Conservation (phyloP, 2,888 invertebrate genomes). For the Hypena proboscidalis region DNA sequence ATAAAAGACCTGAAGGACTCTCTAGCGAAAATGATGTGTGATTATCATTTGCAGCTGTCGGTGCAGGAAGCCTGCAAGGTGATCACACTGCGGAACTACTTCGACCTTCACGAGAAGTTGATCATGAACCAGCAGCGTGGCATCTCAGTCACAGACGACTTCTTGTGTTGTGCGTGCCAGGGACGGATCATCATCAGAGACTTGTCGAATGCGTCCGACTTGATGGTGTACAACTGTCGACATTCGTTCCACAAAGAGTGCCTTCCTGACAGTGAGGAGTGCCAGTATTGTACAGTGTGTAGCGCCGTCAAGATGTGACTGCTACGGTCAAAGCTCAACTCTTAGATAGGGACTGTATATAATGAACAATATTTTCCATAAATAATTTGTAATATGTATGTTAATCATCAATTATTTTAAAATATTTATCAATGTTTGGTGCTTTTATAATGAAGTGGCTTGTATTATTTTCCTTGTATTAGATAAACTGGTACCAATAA, state of each 20-base stretch:
- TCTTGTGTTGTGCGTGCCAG: slow-evolving; percentile 92
- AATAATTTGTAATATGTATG: slow-evolving; percentile 47
- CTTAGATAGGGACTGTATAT: slow-evolving; percentile 53
- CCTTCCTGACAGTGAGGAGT: slow-evolving; percentile 82
- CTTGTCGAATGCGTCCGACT: slow-evolving; percentile 87
- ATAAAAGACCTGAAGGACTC: slow-evolving; percentile 96
- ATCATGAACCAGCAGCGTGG: slow-evolving; percentile 92
- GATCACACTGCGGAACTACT: slow-evolving; percentile 96
- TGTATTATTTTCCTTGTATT: slow-evolving; percentile 56
- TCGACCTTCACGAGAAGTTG: slow-evolving; percentile 92
- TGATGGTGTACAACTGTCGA: slow-evolving; percentile 94
- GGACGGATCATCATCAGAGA: slow-evolving; percentile 91
- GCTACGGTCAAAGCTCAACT: slow-evolving; percentile 54
- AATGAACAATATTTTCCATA: slow-evolving; percentile 36
- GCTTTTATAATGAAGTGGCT: slow-evolving; percentile 71
- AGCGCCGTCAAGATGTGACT: slow-evolving; percentile 77
- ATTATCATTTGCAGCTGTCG: slow-evolving; percentile 96
- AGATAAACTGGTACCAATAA: slow-evolving; percentile 33
- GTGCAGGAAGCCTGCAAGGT: slow-evolving; percentile 96
- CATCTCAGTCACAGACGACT: slow-evolving; percentile 89
- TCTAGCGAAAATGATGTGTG: slow-evolving; percentile 97
- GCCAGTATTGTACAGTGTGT: slow-evolving; percentile 69
- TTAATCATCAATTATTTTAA: slow-evolving; percentile 42
- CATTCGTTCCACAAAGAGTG: slow-evolving; percentile 96
- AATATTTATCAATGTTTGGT: slow-evolving; percentile 58